These are phyloP conservation scores for Trogon melanurus DNA, from an alignment of 2,113 vertebrate genomes.

Conservation along the genomic window DNA sequence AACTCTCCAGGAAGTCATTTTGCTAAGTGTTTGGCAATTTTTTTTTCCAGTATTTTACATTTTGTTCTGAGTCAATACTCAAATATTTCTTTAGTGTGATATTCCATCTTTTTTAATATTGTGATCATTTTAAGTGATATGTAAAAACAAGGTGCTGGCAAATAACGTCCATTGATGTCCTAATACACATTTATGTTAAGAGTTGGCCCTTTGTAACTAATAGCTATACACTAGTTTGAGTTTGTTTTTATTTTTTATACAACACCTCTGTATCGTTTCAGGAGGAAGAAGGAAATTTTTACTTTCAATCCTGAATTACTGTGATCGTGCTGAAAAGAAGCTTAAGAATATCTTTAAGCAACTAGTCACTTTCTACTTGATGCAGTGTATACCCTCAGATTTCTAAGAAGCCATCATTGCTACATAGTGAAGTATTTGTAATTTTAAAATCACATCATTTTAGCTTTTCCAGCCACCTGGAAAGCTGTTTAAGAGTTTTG, in stretches of 20 bases:
- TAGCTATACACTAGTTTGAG: neutral
- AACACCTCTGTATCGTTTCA: neutral
- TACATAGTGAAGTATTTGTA: neutral
- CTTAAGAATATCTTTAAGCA: neutral
- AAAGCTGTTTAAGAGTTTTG: neutral
- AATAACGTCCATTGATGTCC: neutral
- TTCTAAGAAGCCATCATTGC: neutral
- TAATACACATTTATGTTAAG: neutral
- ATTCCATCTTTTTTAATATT: neutral
- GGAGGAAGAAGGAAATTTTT: neutral
- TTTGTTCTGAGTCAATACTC: neutral
- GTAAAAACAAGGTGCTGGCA: neutral
- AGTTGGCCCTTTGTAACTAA: neutral
- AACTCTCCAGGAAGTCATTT: neutral
- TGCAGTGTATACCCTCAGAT: neutral
- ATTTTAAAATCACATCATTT: neutral
- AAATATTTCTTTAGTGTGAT: neutral
- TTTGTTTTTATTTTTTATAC: neutral
- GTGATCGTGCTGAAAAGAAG: neutral
- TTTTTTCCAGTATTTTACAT: neutral
- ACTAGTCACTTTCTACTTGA: neutral
- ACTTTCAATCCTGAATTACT: neutral
- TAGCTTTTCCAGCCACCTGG: neutral
- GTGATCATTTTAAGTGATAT: neutral
- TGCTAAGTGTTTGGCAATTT: neutral